Evolutionary conservation across 2,888 invertebrate species (phyloP).

Genomic region (Polydrusus pterygomalis): DNA sequence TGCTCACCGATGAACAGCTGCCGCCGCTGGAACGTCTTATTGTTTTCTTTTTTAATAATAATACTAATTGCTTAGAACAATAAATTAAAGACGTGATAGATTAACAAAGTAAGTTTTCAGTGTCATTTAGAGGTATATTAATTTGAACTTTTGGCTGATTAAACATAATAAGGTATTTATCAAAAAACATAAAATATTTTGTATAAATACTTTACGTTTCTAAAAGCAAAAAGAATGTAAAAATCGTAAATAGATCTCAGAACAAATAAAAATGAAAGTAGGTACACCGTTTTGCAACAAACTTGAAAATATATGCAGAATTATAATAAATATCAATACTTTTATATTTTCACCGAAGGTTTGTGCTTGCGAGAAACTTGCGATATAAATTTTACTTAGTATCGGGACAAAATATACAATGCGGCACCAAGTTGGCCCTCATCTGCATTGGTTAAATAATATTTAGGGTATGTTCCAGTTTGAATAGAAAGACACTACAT

Average conservation of each 20-base stretch:
- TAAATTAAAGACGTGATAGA: too few relatives aligned
- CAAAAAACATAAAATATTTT: too few relatives aligned
- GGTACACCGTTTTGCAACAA: constrained; percentile 7
- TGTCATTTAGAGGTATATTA: too few relatives aligned
- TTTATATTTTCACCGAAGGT: constrained; percentile 26
- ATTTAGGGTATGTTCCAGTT: too few relatives aligned
- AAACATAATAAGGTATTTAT: too few relatives aligned
- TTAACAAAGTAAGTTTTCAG: too few relatives aligned
- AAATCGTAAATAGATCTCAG: background rate
- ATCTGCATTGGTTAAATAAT: background rate
- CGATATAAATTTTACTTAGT: constrained; percentile 30
- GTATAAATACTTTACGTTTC: background rate
- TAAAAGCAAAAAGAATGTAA: background rate
- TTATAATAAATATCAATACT: constrained; percentile 33
- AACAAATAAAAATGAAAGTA: constrained; percentile 11
- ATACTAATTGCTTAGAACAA: too few relatives aligned
- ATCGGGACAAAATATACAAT: constrained; percentile 20
- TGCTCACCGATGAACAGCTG: too few relatives aligned
- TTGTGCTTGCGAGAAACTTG: constrained; percentile 12
- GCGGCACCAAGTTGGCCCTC: constrained; percentile 6
- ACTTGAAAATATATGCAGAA: constrained; percentile 11
- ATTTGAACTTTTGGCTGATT: too few relatives aligned
- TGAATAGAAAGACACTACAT: too few relatives aligned
- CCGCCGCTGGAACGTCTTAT: too few relatives aligned
- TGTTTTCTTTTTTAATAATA: too few relatives aligned